Base-by-base conservation (phyloP, 2,797 vertebrate genomes). In the Betta splendens region DNA sequence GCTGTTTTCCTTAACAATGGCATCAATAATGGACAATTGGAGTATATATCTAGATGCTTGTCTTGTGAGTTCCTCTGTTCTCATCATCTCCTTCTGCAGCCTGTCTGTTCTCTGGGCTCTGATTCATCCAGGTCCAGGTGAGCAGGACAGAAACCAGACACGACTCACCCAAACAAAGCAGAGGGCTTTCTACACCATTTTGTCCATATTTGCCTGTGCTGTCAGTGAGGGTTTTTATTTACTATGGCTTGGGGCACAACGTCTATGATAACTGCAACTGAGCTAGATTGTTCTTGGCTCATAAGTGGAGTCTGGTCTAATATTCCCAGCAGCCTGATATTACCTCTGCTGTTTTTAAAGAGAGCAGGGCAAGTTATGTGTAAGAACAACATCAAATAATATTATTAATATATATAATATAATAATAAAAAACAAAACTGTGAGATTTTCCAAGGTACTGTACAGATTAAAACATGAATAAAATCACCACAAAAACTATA, bases 271-370 rank as follows among this genome's bases (percentile, higher is more conserved):
- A 0, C 5, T 1, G 0, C 5, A 12, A 2, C 17, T 0, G 3
- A 0, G 2, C 0, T 0, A 1, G 0, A 1, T 0, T 83, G 76
- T 39, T 1, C 42, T 0, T 0, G n/a, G 3, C 0, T 40, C 0
- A 0, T 1, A 1, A 2, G 0, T 5, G 5, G 1, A 2, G 0
- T 11, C 4, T 74, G 40, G 37, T n/a, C 50, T 5, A 59, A 21
- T 1, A 0, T 77, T 2, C 67, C 52, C 0, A n/a, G 61, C 22
- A 72, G 20, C 35, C 26, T 79, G n/a, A 51, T 70, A 11, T 26
- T 57, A 9, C 75, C 81, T 8, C 15, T 77, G 25, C 5, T 72
- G 37, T 84, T 77, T 29, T 47, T 81, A 2, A 39, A 51, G 8
- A 76, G 61, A 64, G 17, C n/a, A 2, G 46, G 60, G 10, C 32